Evolutionary conservation across 2,113 vertebrate genomes (phyloP), one percentile per base, ranked within the genome.

Genomic region (Psophia crepitans): DNA sequence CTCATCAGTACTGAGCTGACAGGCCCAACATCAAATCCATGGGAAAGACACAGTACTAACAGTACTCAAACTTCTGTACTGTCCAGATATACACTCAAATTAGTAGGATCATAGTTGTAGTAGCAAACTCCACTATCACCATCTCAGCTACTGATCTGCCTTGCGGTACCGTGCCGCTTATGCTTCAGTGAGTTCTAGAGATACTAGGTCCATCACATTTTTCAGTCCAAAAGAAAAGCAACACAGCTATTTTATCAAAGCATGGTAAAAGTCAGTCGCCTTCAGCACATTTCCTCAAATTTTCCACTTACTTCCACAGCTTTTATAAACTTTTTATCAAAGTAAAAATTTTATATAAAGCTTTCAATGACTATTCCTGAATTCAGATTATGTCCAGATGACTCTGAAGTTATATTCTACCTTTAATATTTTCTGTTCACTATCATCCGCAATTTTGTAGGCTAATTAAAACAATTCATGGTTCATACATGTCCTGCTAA

Each of bases 161-260:
- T 78, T 66, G 23, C 0, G 0, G 23, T 14, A 49, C 22, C n/a
- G 11, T 37, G 19, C 15, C 6, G 2, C 35, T 63, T n/a, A 39
- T 5, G 5, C n/a, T 66, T 43, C 61, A 70, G 33, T 49, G 49
- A 65, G 5, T 33, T 83, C 56, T 58, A 57, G 58, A 73, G 12
- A 32, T 35, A 28, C 1, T 61, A 73, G 4, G 11, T 26, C 49
- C 26, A 22, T 24, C 20, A 30, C 16, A 26, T 48, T 58, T 92
- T 84, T 80, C 23, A 54, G 23, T 44, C 30, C 23, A 28, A 68
- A 84, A 71, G 33, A 57, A 79, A 74, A 76, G 8, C 37, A 81
- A 68, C 16, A 64, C 3, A 80, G 11, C 5, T 53, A 4, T 71
- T 90, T 87, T 63, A 66, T 21, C 46, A 87, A 44, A 63, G n/a